These are phyloP conservation scores for Rosalia funebris DNA, from an alignment of 2,888 invertebrate species.

Conservation along the genomic window DNA sequence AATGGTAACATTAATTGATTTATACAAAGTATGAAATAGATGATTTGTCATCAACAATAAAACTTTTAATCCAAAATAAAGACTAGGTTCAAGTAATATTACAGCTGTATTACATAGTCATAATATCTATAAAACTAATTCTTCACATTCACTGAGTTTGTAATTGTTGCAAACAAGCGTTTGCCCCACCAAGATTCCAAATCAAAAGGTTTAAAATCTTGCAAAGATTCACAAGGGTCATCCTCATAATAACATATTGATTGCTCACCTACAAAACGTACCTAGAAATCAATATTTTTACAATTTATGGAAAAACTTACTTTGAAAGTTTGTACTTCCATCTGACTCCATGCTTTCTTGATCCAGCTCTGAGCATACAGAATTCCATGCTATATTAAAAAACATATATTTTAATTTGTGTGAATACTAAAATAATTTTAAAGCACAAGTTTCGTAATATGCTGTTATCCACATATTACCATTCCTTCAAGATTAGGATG, in stretches of 20 bases:
- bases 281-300: neutral
- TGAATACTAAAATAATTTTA: too few relatives aligned
- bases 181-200: slow-evolving; percentile 93
- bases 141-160: slow-evolving; percentile 70
- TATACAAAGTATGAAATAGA: neutral
- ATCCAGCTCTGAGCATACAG: slow-evolving; percentile 61
- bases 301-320: slow-evolving; percentile 49
- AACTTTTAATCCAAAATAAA: neutral
- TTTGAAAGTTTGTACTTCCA: slow-evolving; percentile 65
- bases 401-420: neutral
- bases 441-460: too few relatives aligned
- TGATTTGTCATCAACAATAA: neutral
- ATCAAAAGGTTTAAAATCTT: slow-evolving; percentile 90
- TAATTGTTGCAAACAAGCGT: slow-evolving; percentile 84
- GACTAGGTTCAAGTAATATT: slow-evolving; percentile 1
- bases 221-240: slow-evolving; percentile 73
- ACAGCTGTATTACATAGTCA: neutral
- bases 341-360: slow-evolving; percentile 62
- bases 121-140: slow-evolving; percentile 23
- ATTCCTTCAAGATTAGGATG: too few relatives aligned
- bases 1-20: neutral
- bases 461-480: too few relatives aligned
- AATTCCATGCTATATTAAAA: slow-evolving; percentile 73
- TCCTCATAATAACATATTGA: slow-evolving; percentile 75
- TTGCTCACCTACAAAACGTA: slow-evolving; percentile 59